Evolutionary conservation across 64 coral and sea anemone species (phyloP).

Genomic region (Cladopsammia gracilis): DNA sequence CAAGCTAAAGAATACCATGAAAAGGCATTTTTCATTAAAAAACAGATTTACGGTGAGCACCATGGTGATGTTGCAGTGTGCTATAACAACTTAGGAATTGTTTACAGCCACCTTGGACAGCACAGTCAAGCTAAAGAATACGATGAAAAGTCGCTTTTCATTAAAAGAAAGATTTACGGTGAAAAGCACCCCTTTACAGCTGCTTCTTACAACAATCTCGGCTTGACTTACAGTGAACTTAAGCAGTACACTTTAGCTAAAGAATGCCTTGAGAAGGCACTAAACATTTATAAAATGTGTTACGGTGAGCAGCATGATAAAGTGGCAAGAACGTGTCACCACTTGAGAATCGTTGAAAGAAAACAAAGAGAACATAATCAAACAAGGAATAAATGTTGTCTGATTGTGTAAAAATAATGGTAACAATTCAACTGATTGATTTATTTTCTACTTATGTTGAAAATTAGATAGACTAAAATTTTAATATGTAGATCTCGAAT

Average conservation of each 20-base stretch:
- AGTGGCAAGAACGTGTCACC: neutral
- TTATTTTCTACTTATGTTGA: too few species aligned
- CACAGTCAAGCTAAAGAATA: too few species aligned
- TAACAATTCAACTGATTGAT: too few species aligned
- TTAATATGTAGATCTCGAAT: too few species aligned
- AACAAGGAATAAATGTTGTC: neutral
- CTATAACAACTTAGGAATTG: too few species aligned
- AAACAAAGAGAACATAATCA: neutral
- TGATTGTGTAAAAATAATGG: neutral
- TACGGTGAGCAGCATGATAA: neutral
- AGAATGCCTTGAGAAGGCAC: neutral
- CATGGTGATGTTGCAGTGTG: too few species aligned
- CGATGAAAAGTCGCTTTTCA: neutral
- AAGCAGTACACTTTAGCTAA: neutral
- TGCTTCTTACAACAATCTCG: neutral
- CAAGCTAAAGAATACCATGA: neutral
- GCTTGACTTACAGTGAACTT: neutral
- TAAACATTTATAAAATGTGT: neutral
- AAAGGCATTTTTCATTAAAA: neutral
- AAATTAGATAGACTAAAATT: too few species aligned
- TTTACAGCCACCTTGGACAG: too few species aligned
- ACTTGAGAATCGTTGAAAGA: neutral
- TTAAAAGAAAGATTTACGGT: neutral
- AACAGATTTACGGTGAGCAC: neutral
- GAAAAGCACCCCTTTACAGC: neutral